These are phyloP conservation scores for Larimichthys crocea DNA, from an alignment of 2,113 vertebrate genomes.

Conservation along the genomic window DNA sequence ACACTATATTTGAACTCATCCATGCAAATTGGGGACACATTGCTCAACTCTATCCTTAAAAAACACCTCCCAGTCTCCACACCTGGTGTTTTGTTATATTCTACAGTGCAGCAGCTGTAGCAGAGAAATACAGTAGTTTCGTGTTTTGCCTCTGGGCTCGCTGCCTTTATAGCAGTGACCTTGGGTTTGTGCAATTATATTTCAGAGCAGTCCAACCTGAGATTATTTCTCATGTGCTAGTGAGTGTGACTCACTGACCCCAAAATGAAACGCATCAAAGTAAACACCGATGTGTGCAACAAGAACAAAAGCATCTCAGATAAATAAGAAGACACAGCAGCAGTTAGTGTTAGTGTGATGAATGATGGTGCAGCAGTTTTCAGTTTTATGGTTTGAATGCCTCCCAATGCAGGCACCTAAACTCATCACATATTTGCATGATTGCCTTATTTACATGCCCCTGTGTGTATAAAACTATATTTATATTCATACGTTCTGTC, in stretches of 20 bases:
- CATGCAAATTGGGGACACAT: neutral
- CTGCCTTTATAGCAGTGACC: conserved; percentile 21
- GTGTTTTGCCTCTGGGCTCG: conserved; percentile 10
- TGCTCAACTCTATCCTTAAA: neutral
- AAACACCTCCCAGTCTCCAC: neutral
- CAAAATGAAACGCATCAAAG: conserved; percentile 31
- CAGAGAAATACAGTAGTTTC: neutral
- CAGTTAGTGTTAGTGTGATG: neutral
- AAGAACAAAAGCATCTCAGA: neutral
- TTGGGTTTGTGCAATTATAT: conserved; percentile 41
- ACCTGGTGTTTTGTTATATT: neutral
- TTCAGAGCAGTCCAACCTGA: conserved; percentile 36
- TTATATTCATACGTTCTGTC: neutral
- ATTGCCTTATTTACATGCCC: too few relatives aligned
- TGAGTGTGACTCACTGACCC: conserved; percentile 47
- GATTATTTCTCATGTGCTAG: conserved; percentile 35
- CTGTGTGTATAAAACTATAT: neutral
- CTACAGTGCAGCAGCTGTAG: neutral
- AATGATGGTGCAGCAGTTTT: neutral
- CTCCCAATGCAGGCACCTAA: neutral
- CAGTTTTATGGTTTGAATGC: neutral
- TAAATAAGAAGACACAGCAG: neutral
- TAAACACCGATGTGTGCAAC: conserved; percentile 4
- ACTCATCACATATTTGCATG: neutral
- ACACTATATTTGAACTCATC: neutral